These are phyloP conservation scores for Nematostella vectensis DNA, from an alignment of 92 coral and sea anemone genomes.

Conservation along the genomic window DNA sequence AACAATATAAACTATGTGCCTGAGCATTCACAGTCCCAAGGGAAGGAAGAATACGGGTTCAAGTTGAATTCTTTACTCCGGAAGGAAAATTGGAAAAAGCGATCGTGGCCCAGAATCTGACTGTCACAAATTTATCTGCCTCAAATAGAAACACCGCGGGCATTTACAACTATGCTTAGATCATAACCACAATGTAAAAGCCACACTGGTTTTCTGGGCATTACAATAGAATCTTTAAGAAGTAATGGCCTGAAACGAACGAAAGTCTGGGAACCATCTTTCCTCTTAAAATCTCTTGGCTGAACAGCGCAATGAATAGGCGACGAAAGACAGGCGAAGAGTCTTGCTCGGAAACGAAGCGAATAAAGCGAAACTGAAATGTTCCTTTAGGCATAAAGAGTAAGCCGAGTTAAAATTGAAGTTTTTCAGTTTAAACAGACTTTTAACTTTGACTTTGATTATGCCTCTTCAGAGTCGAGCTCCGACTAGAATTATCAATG, in stretches of 20 bases:
- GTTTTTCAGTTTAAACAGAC: neutral
- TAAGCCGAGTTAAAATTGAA: conserved; percentile 1
- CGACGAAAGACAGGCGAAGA: neutral
- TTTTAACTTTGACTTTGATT: conserved; percentile 15
- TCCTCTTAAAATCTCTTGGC: too few species aligned
- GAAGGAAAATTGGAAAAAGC: neutral
- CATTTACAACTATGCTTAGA: too few species aligned
- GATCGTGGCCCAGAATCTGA: neutral
- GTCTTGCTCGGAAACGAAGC: neutral
- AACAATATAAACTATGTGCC: neutral
- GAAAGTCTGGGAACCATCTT: too few species aligned
- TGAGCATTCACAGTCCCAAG: neutral
- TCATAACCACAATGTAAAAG: too few species aligned
- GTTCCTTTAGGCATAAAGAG: neutral
- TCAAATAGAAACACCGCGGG: too few species aligned
- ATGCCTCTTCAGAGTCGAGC: conserved; percentile 21
- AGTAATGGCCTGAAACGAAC: too few species aligned
- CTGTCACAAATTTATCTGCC: neutral
- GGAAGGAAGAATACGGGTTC: neutral
- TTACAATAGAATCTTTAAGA: too few species aligned
- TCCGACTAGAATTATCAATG: conserved; percentile 30
- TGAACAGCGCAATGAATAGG: neutral
- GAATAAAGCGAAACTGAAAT: too few species aligned
- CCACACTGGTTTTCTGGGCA: too few species aligned
- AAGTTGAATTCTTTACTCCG: conserved; percentile 5